phyloP scores from a whole-genome alignment of 1,140 invertebrate species.

The Solenopsis invicta region DNA sequence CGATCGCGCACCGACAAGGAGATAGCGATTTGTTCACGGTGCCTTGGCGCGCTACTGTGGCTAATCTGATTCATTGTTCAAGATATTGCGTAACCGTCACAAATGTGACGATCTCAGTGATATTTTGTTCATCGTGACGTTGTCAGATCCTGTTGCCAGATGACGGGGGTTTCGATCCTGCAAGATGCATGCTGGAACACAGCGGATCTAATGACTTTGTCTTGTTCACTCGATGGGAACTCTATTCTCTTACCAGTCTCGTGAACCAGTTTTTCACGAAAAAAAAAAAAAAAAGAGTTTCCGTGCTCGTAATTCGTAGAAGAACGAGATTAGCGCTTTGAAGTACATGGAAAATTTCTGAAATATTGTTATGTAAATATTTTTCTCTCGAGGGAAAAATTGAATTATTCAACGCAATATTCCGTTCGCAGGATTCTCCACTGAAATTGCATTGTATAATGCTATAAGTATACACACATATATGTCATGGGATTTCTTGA shows the following conservation, averaged over 20 bases:
- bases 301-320: not conserved
- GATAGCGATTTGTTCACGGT: conserved; percentile 69
- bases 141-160: not conserved
- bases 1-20: conserved; percentile 59
- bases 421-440: conserved; percentile 14
- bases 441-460: conserved; percentile 29
- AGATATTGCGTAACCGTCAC: conserved; percentile 44
- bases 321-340: not conserved
- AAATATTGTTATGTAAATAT: conserved; percentile 38
- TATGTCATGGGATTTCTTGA: conserved; percentile 49
- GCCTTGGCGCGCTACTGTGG: conserved; percentile 42
- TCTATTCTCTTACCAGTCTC: not conserved
- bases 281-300: not conserved
- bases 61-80: conserved; percentile 52
- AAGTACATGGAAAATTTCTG: conserved; percentile 8
- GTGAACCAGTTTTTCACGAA: conserved; percentile 13
- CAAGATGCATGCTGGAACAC: not conserved
- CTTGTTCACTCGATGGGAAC: not conserved
- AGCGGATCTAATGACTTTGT: not conserved
- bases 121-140: conserved; percentile 15
- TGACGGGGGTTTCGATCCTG: not conserved
- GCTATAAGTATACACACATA: not conserved
- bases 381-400: not conserved
- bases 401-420: conserved; percentile 45
- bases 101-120: not conserved